Evolutionary conservation across 2,797 vertebrate genomes (phyloP), one percentile per base, ranked within the genome.

Genomic region (Carapus acus): DNA sequence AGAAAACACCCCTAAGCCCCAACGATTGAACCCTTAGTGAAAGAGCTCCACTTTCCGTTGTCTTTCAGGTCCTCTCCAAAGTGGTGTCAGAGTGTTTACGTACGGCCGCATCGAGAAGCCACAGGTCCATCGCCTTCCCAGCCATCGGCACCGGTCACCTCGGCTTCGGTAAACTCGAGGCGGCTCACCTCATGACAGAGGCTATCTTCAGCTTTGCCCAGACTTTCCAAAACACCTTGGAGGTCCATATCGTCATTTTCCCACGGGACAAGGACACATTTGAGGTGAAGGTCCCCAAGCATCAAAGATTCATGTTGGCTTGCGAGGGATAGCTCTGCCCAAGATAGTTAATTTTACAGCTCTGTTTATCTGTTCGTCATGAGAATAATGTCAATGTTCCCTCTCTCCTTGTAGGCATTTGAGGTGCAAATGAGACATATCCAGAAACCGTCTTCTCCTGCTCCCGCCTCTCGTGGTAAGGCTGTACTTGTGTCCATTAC

Each of bases 91-190:
- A n/a, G 0, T 91, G 91, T 61, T 76, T 95, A 48, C 0, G 0
- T 15, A 4, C 0, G 3, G 65, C 81, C 8, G 0, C 0, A 2
- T 0, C 0, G 0, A 0, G 0, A 0, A 0, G 0, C 0, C 0
- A 15, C 60, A 17, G 34, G 19, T 93, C 92, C 0, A 71, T 97
- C 65, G 74, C 90, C 31, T 92, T 96, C 43, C 92, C 92, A 41
- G 85, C 87, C 14, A 76, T 89, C 13, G 91, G 85, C 8, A 83
- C 85, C 1, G 88, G 88, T 58, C 1, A 0, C 0, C 49, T 76
- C 3, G 0, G 0, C 0, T 72, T 92, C 15, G 0, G 0, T 2
- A 61, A 64, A 24, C 1, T 1, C 0, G 44, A 27, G 2, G 84
- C 65, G 16, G 88, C 88, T 1, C 0, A 18, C 0, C 73, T 87